Evolutionary conservation across 2,797 vertebrate species (phyloP).

Genomic region (Atherinosoma microstoma): DNA sequence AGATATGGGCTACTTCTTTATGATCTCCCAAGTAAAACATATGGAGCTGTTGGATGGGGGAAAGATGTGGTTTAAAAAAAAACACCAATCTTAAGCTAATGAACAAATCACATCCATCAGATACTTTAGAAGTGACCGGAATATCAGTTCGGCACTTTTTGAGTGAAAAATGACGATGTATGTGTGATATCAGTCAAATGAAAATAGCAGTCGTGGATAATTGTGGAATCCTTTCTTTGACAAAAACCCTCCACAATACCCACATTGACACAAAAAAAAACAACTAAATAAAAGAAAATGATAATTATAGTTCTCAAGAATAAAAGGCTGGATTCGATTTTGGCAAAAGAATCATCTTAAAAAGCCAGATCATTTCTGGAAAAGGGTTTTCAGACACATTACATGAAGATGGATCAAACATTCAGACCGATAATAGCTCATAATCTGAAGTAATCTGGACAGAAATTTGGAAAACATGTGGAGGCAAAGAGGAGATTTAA

Average conservation of each 20-base stretch:
- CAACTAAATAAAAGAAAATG: no score
- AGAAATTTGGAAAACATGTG: not conserved
- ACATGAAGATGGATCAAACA: not conserved
- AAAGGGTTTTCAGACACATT: not conserved
- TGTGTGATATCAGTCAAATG: no score
- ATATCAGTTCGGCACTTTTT: no score
- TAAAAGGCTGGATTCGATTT: no score
- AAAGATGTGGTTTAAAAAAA: not conserved
- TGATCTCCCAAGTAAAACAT: not conserved
- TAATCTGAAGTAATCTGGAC: not conserved
- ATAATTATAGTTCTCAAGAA: no score
- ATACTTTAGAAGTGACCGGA: not conserved
- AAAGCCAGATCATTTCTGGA: not conserved
- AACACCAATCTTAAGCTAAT: not conserved
- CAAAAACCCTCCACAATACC: no score
- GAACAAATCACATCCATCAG: not conserved
- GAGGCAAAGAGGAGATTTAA: not conserved
- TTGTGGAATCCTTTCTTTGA: no score
- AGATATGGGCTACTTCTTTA: not conserved
- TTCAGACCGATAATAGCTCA: not conserved
- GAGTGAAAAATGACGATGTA: no score
- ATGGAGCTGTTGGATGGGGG: not conserved
- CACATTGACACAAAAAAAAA: no score
- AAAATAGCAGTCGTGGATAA: no score
- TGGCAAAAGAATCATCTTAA: not conserved